Base-by-base conservation (phyloP, 2,797 vertebrate genomes). In the Onychomys arenicola region DNA sequence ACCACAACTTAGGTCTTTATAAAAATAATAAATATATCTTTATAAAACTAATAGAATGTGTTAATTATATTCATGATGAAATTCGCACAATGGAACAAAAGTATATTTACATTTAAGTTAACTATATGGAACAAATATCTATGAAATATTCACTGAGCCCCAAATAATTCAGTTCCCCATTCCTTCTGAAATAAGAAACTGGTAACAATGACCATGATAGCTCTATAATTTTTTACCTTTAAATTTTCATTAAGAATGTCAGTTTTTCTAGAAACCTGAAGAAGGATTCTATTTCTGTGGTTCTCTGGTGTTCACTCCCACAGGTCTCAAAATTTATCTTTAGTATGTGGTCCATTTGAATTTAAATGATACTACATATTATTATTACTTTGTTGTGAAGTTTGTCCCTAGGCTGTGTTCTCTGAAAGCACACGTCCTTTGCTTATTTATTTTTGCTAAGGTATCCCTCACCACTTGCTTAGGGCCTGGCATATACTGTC, bases 51-150 rank as follows among this genome's bases (percentile, higher is more conserved):
- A 83, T 69, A 69, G n/a, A 87, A 49, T 90, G 10, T 93, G 13
- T 91, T 91, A 32, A 88, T 23, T 91, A 77, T 81, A 46, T 46
- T 65, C 40, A 52, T 25, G 21, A 92, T 73, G 27, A 13, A 89
- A 93, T 65, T 84, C 12, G 46, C 34, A 65, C 52, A 96, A 46
- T 63, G 65, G 17, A 80, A 63, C 43, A 90, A 82, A 95, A 61
- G 78, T 91, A 71, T 71, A 75, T 32, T 90, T 80, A 87, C 5
- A 85, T 25, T 89, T 95, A 86, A 78, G 23, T 61, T 80, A 89
- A 82, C 4, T 40, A 4, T 59, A 71, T 78, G 86, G 43, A 67
- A 91, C 37, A 73, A 55, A 73, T 34, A n/a, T 61, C 7, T 88
- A 61, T 82, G 65, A 10, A 32, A 76, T 61, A 89, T 67, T 59